Conservation (phyloP, 2,113 vertebrate genomes). For the Siniperca chuatsi region DNA sequence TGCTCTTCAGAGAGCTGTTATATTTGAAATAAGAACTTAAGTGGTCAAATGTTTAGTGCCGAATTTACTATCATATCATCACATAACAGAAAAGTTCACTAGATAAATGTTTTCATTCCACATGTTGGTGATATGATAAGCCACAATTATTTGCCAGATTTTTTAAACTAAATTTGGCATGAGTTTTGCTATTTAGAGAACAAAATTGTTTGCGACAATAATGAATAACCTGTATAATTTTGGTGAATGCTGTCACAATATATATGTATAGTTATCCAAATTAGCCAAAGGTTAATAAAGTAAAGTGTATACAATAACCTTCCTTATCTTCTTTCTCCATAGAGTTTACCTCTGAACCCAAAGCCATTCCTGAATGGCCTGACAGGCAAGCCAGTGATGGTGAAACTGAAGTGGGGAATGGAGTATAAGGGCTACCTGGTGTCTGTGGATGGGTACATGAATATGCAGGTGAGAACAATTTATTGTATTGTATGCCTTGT, state of each 20-base stretch:
- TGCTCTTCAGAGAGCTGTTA: background rate
- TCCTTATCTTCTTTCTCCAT: background rate
- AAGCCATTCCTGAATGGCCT: conserved; percentile 98
- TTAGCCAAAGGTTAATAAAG: too few relatives aligned
- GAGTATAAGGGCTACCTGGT: conserved; percentile 99
- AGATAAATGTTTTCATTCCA: background rate
- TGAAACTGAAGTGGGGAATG: conserved; percentile 99
- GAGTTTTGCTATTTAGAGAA: background rate
- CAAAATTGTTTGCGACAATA: background rate
- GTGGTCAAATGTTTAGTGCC: background rate
- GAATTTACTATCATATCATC: background rate
- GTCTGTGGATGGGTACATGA: conserved; percentile 98
- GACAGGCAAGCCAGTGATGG: conserved; percentile 98
- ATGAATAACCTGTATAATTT: background rate
- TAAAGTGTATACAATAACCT: background rate
- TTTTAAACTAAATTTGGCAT: background rate
- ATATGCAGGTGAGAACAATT: conserved; percentile 92
- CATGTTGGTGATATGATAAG: background rate
- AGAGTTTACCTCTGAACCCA: conserved; percentile 98
- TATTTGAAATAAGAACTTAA: background rate
- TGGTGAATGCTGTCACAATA: background rate
- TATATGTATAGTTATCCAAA: background rate
- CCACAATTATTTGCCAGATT: background rate
- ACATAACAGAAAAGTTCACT: background rate
- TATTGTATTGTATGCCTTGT: background rate